These are phyloP conservation scores for Dryoscopus gambensis DNA, from an alignment of 2,113 vertebrate species.

Conservation along the genomic window DNA sequence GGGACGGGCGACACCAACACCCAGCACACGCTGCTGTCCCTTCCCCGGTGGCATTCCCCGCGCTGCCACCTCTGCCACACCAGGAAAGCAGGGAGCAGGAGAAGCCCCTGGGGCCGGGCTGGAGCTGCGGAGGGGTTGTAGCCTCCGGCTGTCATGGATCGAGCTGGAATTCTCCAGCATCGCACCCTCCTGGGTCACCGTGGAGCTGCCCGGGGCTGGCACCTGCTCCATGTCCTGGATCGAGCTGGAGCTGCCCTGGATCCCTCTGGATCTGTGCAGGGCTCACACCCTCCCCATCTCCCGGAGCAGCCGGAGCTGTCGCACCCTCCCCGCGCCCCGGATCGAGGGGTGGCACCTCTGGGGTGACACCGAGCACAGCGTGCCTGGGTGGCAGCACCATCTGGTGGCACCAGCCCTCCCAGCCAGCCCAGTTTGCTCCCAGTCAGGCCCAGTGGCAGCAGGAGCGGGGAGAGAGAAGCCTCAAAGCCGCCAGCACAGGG, in stretches of 20 bases:
- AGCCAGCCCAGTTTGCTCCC: not conserved
- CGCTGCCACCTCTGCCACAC: not conserved
- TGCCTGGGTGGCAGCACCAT: not conserved
- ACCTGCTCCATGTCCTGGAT: not conserved
- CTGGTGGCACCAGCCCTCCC: not conserved
- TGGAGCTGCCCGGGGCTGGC: not conserved
- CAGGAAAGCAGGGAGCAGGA: rapidly evolving
- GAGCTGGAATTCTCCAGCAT: not conserved
- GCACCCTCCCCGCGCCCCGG: not conserved
- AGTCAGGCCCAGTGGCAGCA: not conserved
- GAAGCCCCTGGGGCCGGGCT: not conserved
- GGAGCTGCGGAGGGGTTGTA: not conserved
- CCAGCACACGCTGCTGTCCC: not conserved
- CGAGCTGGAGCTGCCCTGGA: not conserved
- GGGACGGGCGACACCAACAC: not conserved
- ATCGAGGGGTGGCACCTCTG: not conserved
- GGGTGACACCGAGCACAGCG: not conserved
- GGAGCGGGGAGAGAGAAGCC: not conserved
- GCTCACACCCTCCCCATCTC: not conserved
- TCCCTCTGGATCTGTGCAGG: not conserved
- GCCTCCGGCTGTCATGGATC: not conserved
- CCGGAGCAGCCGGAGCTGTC: not conserved
- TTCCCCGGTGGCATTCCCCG: rapidly evolving
- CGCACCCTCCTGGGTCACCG: not conserved
- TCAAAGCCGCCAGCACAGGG: not conserved